Conservation (phyloP, 1,140 invertebrate species). For the Platorchestia sp. region DNA sequence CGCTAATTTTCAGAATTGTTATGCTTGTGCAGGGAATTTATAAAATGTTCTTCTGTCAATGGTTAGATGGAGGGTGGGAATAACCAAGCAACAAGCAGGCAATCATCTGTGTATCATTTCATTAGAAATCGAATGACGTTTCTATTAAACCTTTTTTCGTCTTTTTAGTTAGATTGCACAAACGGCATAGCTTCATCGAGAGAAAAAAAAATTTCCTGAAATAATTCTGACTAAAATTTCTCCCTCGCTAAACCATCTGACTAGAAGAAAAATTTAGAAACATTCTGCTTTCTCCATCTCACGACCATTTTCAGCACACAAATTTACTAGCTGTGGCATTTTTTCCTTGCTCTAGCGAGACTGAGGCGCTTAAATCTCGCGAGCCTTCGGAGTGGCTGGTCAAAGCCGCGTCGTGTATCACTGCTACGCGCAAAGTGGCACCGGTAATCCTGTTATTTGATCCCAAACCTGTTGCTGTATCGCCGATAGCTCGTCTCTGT, state of each 20-base stretch:
- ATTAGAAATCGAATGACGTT: no score
- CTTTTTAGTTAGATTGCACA: neutral
- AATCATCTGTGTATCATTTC: no score
- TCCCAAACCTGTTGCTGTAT: conserved; percentile 25
- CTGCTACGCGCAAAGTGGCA: neutral
- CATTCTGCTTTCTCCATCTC: neutral
- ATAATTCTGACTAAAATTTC: neutral
- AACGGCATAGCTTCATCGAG: neutral
- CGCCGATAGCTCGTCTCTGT: conserved; percentile 20
- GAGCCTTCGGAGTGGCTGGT: neutral
- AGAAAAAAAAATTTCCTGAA: neutral
- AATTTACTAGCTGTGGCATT: neutral
- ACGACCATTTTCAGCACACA: neutral
- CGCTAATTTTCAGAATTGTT: no score
- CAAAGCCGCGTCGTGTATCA: conserved; percentile 17
- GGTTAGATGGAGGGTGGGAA: no score
- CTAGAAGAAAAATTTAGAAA: neutral
- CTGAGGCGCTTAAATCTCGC: neutral
- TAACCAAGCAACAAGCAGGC: no score
- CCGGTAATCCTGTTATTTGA: neutral
- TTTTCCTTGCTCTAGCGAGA: neutral
- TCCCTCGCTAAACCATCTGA: neutral
- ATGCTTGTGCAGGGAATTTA: no score
- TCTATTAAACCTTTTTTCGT: no score
- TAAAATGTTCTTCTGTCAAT: no score